Base-by-base conservation (phyloP, 1,140 invertebrate genomes). In the Matsumurasca onukii region DNA sequence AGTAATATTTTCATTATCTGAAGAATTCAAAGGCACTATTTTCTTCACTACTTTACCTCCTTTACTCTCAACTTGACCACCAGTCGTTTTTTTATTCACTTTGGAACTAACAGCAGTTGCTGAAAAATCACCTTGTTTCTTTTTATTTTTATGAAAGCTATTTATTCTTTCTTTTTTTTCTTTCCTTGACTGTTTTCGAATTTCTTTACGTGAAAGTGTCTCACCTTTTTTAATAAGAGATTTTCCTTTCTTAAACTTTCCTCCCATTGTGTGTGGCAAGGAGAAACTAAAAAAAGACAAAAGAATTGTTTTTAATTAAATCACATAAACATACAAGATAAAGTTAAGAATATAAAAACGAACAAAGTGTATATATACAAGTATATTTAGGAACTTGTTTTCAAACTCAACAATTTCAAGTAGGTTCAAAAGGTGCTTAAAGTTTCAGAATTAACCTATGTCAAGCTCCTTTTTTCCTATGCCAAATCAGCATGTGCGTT, bases 171-270 rank as follows among this genome's bases (percentile, higher is more conserved):
- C 80, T 73, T 89, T 89, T 45, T 83, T 82, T 51, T 79, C 73
- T 24, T 80, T 76, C 24, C 83, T 73, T 61, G 85, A 81, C 59
- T 85, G 84, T 75, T 89, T 89, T 1, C 88, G 79, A 13, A 84
- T 74, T 73, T 87, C 80, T 76, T 88, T 88, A 5, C 87, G 82
- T 0, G 81, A 80, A 78, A 82, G 81, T n/a, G 29, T 15, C n/a
- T 9, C 67, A 31, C 25, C 25, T 55, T 25, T 68, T 25, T 69
- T 49, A 63, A 12, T 69, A 48, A 30, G 51, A 2, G 3, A 30
- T 52, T 67, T 67, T 31, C 55, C 30, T 20, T 25, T 1, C 51
- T 51, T 48, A 49, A 61, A 61, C 5, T 61, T 61, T 3, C 9
- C 57, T n/a, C 57, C 24, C 57, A 61, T 61, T 61, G 12, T 27